Evolutionary conservation across 2,888 invertebrate species (phyloP).

Genomic region (Thera obeliscata): DNA sequence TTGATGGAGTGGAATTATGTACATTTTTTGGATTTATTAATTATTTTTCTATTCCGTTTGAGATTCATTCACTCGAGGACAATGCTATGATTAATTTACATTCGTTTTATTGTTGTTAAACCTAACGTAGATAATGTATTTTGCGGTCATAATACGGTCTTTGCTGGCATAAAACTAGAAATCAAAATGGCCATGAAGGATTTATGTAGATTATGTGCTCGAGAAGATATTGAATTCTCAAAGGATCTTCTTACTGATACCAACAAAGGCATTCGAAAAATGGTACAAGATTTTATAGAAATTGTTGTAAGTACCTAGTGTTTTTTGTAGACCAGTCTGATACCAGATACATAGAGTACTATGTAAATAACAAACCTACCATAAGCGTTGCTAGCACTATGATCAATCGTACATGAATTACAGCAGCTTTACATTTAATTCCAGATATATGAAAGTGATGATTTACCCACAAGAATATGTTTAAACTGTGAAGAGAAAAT

Average conservation of each 20-base stretch:
- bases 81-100: not conserved
- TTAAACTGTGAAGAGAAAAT: conserved; percentile 77
- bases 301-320: conserved; percentile 61
- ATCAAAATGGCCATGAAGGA: conserved; percentile 56
- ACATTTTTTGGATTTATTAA: not conserved
- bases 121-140: not conserved
- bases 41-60: not conserved
- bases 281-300: conserved; percentile 71
- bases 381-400: not conserved
- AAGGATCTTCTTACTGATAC: conserved; percentile 72
- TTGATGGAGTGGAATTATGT: not conserved
- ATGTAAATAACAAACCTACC: too few species aligned
- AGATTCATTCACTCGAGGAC: not conserved
- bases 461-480: conserved; percentile 73
- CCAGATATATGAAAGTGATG: conserved; percentile 69
- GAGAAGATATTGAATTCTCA: conserved; percentile 63
- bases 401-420: not conserved
- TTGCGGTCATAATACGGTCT: not conserved
- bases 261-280: conserved; percentile 68
- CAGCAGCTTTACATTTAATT: conserved; percentile 35
- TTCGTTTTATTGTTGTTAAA: not conserved
- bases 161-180: conserved; percentile 5
- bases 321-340: not conserved
- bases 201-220: conserved; percentile 76
- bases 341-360: too few species aligned